Conservation (phyloP, 2,113 vertebrate species). For the Boulengerochromis microlepis region DNA sequence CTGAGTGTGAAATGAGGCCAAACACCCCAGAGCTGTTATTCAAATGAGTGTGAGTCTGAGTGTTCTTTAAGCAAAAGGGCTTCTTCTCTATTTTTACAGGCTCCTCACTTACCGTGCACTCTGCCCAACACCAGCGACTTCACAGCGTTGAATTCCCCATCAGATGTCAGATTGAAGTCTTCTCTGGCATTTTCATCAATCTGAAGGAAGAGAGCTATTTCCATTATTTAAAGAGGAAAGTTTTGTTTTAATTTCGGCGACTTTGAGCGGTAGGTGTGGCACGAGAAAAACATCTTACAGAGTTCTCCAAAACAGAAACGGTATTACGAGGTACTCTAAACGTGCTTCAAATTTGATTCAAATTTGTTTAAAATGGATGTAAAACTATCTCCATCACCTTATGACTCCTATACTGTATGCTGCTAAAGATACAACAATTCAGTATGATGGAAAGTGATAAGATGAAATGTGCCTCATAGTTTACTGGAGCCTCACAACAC, state of each 20-base stretch:
- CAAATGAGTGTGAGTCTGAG: not conserved
- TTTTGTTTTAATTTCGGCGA: not conserved
- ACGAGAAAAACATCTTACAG: not conserved
- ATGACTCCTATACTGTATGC: not conserved
- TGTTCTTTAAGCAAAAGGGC: not conserved
- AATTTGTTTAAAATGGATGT: not conserved
- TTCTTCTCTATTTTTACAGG: not conserved
- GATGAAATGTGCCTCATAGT: slow-evolving; percentile 6
- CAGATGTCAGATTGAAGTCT: slow-evolving; percentile 53
- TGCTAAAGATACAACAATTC: not conserved
- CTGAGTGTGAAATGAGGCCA: not conserved
- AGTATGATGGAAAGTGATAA: not conserved
- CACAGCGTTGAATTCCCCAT: slow-evolving; percentile 40
- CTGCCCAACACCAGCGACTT: slow-evolving; percentile 43
- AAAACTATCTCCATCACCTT: not conserved
- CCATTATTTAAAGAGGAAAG: not conserved
- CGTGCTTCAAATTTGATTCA: not conserved
- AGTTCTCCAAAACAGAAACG: not conserved
- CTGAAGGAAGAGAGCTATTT: slow-evolving; percentile 4
- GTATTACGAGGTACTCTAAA: not conserved
- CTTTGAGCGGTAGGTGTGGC: not conserved
- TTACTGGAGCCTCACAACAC: not conserved
- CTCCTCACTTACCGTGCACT: slow-evolving; percentile 28
- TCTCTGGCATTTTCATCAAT: slow-evolving; percentile 42
- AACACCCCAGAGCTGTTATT: not conserved